Base-by-base conservation (phyloP, 2,888 invertebrate species). In the Schrankia costaestrigalis region DNA sequence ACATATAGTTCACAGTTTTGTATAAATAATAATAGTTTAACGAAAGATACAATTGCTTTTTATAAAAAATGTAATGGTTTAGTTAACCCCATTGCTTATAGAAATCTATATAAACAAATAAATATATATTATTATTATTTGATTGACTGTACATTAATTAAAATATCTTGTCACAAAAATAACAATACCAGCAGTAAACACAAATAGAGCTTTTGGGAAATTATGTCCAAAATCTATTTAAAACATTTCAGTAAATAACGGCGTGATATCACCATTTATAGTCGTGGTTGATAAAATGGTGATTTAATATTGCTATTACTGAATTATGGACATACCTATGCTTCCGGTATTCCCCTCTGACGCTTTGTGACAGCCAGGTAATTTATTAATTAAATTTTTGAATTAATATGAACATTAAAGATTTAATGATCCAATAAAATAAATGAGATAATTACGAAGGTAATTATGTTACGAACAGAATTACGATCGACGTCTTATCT, bases 261-360 rank as follows among this genome's bases (percentile, higher is more conserved):
- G 18, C 17, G 18, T 11, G 13, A 22, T 19, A 32, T 29, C 25
- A n/a, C 22, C 29, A 30, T 26, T 33, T 29, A 38, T 26, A 26
- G 29, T 26, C 21, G 26, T 30, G 38, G 38, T 33, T 33, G 29
- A 30, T 33, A 22, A 38, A n/a, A 33, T 21, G 14, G 21, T 33
- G 38, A 38, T 38, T 38, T 33, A 38, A 38, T 34, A 33, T 38
- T 38, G 23, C 33, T 38, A 33, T 38, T 32, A 17, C 17, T 38
- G 33, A 38, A 29, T 38, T 38, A 33, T 30, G 11, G 23, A 30
- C 19, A 25, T 8, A 27, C 19, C 24, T 37, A 14, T 25, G 19
- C 18, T 9, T 14, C 19, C 15, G 11, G 12, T 24, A 24, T 26
- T 37, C 31, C 27, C 31, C 11, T 17, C 5, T 19, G 31, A 31